Evolutionary conservation across 2,888 invertebrate species (phyloP), one percentile per base, ranked within the genome.

Genomic region (Aphodius granarius): DNA sequence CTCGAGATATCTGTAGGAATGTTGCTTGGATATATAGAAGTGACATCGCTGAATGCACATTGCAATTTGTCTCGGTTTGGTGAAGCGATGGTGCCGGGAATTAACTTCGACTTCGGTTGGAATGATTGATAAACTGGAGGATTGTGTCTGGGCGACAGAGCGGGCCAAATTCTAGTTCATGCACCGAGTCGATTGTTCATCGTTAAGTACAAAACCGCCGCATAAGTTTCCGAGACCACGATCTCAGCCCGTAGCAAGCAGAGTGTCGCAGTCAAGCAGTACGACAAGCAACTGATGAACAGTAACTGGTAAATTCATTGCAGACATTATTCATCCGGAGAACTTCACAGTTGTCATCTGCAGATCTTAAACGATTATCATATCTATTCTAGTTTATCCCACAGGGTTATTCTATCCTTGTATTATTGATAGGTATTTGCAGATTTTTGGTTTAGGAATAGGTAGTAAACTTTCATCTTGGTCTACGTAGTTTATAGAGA

Each of bases 121-220:
- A 71, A 74, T 74, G 74, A 74, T 64, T 74, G 74, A 74, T 74
- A 21, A 72, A 72, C 75, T 68, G 66, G 72, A 63, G 23, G 63
- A 75, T 66, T 63, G 16, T 72, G 68, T 68, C 72, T 63, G 63
- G 68, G 72, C 72, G 63, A 20, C 63, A 17, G 9, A 23, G 62
- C 72, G 20, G 21, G 63, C 17, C 72, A 62, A 63, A 63, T 63
- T 19, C 72, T 43, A 43, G 72, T 22, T 68, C 63, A 43, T 64
- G 71, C 71, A 65, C 71, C 71, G 71, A 43, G 64, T 71, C 74
- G 65, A 75, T 75, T 75, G 74, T 75, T 75, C 74, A 75, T 75
- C 74, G 74, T 75, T 75, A 75, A 71, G 71, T 64, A 71, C 20
- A 68, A 73, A 75, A 75, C 75, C 75, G 70, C 73, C 73, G 68